Evolutionary conservation across 2,888 invertebrate species (phyloP).

Genomic region (Euclidia mi): DNA sequence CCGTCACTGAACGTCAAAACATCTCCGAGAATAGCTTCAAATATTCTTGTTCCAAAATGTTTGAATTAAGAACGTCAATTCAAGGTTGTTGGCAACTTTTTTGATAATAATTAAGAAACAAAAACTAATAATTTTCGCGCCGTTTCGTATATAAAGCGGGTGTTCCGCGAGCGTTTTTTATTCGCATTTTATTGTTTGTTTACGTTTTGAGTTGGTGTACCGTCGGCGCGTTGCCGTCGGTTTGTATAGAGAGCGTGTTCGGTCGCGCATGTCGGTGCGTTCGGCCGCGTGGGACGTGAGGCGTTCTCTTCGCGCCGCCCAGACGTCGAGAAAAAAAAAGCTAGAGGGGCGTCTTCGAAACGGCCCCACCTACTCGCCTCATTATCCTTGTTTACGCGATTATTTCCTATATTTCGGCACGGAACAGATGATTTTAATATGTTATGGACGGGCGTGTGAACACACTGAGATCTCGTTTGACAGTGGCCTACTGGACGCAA

Average conservation of each 20-base stretch:
- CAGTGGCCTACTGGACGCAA: slow-evolving; percentile 83
- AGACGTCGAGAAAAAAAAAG: slow-evolving; percentile 83
- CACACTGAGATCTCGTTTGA: slow-evolving; percentile 84
- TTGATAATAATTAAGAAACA: slow-evolving; percentile 24
- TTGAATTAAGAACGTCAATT: slow-evolving; percentile 29
- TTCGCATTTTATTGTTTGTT: slow-evolving; percentile 75
- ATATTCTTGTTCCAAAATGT: slow-evolving; percentile 27
- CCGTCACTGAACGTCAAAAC: slow-evolving; percentile 52
- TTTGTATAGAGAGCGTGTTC: slow-evolving; percentile 75
- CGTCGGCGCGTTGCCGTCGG: slow-evolving; percentile 81
- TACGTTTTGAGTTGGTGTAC: slow-evolving; percentile 68
- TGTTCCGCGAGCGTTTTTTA: slow-evolving; percentile 60
- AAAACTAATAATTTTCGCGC: slow-evolving; percentile 28
- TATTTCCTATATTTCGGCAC: slow-evolving; percentile 84
- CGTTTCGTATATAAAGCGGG: slow-evolving; percentile 54
- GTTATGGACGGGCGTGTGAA: slow-evolving; percentile 77
- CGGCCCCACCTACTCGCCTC: slow-evolving; percentile 86
- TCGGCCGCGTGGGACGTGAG: slow-evolving; percentile 83
- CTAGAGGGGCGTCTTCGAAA: slow-evolving; percentile 83
- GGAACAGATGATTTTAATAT: slow-evolving; percentile 72
- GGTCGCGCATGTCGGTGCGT: slow-evolving; percentile 76
- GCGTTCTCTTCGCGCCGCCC: slow-evolving; percentile 86
- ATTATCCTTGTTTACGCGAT: slow-evolving; percentile 88
- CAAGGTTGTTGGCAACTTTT: slow-evolving; percentile 18
- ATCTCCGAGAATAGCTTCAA: slow-evolving; percentile 31